phyloP scores from a whole-genome alignment of 2,113 vertebrate genomes.

The Chlorocebus sabaeus region DNA sequence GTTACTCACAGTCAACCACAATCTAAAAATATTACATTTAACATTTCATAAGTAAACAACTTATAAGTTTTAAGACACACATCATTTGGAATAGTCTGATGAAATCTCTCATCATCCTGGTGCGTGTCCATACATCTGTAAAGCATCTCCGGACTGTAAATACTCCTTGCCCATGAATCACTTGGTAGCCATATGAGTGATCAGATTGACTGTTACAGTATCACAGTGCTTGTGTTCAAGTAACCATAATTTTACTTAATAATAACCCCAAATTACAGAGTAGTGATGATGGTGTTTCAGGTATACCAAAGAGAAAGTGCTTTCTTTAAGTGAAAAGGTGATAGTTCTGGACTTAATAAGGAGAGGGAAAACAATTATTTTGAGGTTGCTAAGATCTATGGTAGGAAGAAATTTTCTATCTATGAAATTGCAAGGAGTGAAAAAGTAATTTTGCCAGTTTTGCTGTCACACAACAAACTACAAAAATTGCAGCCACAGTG shows the following conservation, averaged over 20 bases:
- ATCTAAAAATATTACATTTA: background rate
- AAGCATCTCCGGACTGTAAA: background rate
- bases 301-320: background rate
- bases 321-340: background rate
- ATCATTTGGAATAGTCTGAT: background rate
- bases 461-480: background rate
- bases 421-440: background rate
- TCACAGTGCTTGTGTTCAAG: background rate
- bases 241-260: background rate
- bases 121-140: background rate
- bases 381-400: background rate
- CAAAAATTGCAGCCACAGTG: background rate
- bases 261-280: background rate
- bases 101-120: background rate
- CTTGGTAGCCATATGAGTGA: background rate
- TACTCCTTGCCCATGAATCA: background rate
- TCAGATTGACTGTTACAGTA: background rate
- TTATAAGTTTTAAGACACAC: background rate
- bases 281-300: background rate
- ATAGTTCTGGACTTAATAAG: background rate
- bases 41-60: background rate
- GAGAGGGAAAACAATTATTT: background rate
- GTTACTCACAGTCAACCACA: background rate
- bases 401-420: background rate
- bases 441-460: background rate